A percentile compares a stretch with the other conserved stretches of the same genome.
Evolutionary conservation across 2,888 invertebrate genomes (phyloP).

Genomic region (Hololepta plana): DNA sequence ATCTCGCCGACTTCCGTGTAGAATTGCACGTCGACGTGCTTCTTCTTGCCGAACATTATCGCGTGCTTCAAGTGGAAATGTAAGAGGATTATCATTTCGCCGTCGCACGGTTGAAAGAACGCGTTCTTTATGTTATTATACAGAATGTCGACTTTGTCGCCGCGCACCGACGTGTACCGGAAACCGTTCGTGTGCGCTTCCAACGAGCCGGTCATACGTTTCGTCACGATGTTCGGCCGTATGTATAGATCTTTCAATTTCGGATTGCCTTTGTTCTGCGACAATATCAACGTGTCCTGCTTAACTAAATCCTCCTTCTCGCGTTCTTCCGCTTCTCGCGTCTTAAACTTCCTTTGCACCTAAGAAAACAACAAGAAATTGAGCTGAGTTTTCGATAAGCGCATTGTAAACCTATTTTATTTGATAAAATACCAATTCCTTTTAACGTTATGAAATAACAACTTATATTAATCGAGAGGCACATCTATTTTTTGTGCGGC

Average conservation of each 20-base stretch:
- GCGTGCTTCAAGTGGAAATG: slow-evolving; percentile 99
- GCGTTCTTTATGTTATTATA: slow-evolving; percentile 99
- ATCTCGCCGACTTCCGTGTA: slow-evolving; percentile 99
- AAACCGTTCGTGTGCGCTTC: slow-evolving; percentile 96
- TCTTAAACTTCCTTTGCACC: slow-evolving; percentile 90
- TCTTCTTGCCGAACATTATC: slow-evolving; percentile 96
- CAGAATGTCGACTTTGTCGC: slow-evolving; percentile 94
- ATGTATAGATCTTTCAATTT: slow-evolving; percentile 95
- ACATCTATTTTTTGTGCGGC: no score
- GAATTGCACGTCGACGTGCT: slow-evolving; percentile 97
- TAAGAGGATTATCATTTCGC: slow-evolving; percentile 94
- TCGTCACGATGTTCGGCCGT: slow-evolving; percentile 95
- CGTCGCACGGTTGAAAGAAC: slow-evolving; percentile 97
- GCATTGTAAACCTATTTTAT: neutral
- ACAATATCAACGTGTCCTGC: slow-evolving; percentile 88
- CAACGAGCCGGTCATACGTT: slow-evolving; percentile 81
- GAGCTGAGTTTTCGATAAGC: slow-evolving; percentile 27
- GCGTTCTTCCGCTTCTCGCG: slow-evolving; percentile 93
- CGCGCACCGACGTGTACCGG: slow-evolving; percentile 95
- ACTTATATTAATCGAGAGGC: no score
- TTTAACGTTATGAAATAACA: no score
- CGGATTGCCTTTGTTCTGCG: slow-evolving; percentile 93
- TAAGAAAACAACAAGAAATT: slow-evolving; percentile 4
- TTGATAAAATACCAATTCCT: no score
- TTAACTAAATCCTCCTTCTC: slow-evolving; percentile 98